Evolutionary conservation across 2,888 invertebrate species (phyloP), one percentile per base, ranked within the genome.

Genomic region (Molorchus minor): DNA sequence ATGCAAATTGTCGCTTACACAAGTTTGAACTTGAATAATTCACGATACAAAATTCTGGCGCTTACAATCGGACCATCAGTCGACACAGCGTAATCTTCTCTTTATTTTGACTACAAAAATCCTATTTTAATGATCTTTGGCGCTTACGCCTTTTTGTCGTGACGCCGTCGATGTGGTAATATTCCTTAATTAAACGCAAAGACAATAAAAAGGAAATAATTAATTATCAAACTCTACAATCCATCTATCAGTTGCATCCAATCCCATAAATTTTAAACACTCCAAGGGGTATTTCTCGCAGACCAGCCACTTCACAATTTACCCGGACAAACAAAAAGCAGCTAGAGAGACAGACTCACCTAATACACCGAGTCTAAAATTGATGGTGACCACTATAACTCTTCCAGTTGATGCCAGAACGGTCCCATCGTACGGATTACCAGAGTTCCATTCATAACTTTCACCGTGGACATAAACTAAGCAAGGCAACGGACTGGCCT

Each of bases 381-480:
- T 94, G 82, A 94, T 91, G 76, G 94, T 94, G 75, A 93, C 93
- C 67, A 94, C 93, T 72, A 94, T 92, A 75, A 94, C 88, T 78
- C 90, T 89, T 66, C 93, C 98, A 77, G 93, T 92, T 64, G 95
- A 93, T 47, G 98, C 95, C 61, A 99, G 84, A 35, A 96, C 92
- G 58, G 95, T 95, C 65, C 97, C 98, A 82, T 98, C 98, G 82
- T 98, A 96, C 13, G 96, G 92, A 83, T 96, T 98, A 60, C 98
- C 98, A 38, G 96, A 92, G 80, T 95, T 96, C 93, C 96, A 96
- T 79, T 96, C 95, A 82, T 93, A 97, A 19, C 96, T 95, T 81
- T 97, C 97, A 51, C 96, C 96, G 79, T 96, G 96, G 70, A 96
- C 90, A 79, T 94, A 93, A 56, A 96, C 89, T 76, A 96, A 85